phyloP scores from a whole-genome alignment of 2,797 vertebrate genomes.

The Rhinoraja longicauda region DNA sequence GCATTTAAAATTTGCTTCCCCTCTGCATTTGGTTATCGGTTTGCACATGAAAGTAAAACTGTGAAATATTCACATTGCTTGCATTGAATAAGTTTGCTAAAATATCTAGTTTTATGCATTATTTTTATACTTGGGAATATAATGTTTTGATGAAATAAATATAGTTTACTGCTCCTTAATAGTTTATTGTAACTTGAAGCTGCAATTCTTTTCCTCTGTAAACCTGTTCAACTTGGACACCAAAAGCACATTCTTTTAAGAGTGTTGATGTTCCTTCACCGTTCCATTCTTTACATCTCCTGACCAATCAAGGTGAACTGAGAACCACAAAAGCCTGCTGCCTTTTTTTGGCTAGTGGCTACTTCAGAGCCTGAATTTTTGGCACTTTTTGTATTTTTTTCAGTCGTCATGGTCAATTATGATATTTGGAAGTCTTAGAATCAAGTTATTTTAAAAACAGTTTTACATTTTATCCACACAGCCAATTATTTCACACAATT shows the following conservation, averaged over 20 bases:
- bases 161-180: not conserved
- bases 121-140: not conserved
- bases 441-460: not conserved
- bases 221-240: not conserved
- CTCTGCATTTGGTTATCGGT: not conserved
- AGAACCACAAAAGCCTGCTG: not conserved
- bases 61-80: conserved; percentile 3
- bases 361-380: not conserved
- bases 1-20: not conserved
- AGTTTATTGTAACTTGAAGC: conserved; percentile 20
- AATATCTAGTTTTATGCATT: not conserved
- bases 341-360: not conserved
- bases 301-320: not conserved
- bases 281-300: not conserved
- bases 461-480: not conserved
- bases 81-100: not conserved
- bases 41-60: conserved; percentile 5
- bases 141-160: not conserved
- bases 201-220: not conserved
- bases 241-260: not conserved
- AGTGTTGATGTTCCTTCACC: not conserved
- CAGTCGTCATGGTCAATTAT: not conserved
- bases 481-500: not conserved
- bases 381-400: not conserved
- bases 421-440: not conserved